Percentiles rank a stretch among this genome's conserved stretches.
Evolutionary conservation across 2,113 vertebrate species (phyloP).

Genomic region (Sander lucioperca): DNA sequence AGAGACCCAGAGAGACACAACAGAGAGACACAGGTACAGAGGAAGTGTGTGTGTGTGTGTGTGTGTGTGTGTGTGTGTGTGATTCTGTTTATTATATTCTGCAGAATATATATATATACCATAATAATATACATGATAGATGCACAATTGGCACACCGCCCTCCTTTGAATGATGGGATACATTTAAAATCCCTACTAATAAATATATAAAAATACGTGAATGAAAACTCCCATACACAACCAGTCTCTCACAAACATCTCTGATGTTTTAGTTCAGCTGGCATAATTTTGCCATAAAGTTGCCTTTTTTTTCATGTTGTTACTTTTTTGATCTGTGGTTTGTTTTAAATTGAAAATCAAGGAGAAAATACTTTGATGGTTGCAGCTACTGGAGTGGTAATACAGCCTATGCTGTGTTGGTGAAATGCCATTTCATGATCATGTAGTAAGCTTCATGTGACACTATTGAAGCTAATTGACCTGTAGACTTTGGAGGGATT

Average conservation of each 20-base stretch:
- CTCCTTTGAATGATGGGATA: background rate
- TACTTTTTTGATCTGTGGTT: background rate
- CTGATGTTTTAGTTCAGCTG: background rate
- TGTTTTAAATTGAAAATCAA: background rate
- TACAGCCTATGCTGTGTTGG: background rate
- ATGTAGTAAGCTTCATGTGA: background rate
- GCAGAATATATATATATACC: background rate
- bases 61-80: background rate
- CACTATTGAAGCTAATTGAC: slow-evolving; percentile 1
- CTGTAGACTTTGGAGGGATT: slow-evolving; percentile 61
- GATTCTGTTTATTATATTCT: background rate
- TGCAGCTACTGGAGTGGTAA: background rate
- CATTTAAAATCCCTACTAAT: background rate
- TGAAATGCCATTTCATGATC: background rate
- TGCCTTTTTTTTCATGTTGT: background rate
- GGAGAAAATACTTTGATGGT: background rate
- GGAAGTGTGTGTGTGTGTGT: slow-evolving; percentile 45
- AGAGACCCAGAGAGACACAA: slow-evolving; percentile 92
- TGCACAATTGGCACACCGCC: background rate
- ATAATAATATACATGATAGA: background rate
- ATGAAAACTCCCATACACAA: background rate
- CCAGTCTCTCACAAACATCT: too few species aligned
- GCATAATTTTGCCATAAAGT: background rate
- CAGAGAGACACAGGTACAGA: slow-evolving; percentile 93
- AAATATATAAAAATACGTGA: background rate